phyloP scores from a whole-genome alignment of 2,113 vertebrate genomes.

The Poeciliopsis turrubarensis region DNA sequence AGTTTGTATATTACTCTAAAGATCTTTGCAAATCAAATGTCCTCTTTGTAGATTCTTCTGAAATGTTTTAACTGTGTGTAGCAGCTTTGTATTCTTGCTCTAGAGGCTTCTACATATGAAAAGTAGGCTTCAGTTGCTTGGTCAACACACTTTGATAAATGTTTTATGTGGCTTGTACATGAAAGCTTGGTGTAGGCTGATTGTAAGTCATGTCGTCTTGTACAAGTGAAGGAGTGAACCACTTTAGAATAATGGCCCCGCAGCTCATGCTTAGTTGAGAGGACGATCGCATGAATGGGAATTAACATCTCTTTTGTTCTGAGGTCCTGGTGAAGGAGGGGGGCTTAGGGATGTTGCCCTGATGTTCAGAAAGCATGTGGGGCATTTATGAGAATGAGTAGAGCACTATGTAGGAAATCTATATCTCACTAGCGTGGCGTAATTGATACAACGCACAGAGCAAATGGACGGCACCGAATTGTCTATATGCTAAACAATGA shows the following conservation, averaged over 20 bases:
- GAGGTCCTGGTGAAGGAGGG: conserved; percentile 34
- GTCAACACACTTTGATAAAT: conserved; percentile 23
- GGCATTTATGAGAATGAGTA: conserved; percentile 42
- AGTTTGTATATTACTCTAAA: too few relatives aligned
- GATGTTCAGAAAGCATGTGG: conserved; percentile 1
- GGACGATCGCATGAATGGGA: conserved; percentile 31
- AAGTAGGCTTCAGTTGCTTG: neutral
- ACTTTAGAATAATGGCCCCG: conserved; percentile 20
- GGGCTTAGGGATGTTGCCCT: conserved; percentile 32
- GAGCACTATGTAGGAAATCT: conserved; percentile 19
- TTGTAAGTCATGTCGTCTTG: conserved; percentile 3
- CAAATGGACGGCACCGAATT: conserved; percentile 4
- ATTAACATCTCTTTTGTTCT: conserved; percentile 53
- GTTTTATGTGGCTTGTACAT: conserved; percentile 22
- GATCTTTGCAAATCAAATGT: too few relatives aligned
- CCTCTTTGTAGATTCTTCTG: too few relatives aligned
- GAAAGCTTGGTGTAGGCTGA: conserved; percentile 16
- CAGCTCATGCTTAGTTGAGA: conserved; percentile 18
- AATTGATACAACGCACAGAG: conserved; percentile 21
- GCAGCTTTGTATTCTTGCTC: conserved; percentile 1
- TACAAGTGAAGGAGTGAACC: conserved; percentile 7
- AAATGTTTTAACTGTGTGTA: neutral
- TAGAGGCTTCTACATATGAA: conserved; percentile 16
- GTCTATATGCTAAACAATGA: conserved; percentile 11
- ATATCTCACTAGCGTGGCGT: conserved; percentile 29